phyloP scores from a whole-genome alignment of 2,797 vertebrate species.

The Enteromius thamalakanensis region DNA sequence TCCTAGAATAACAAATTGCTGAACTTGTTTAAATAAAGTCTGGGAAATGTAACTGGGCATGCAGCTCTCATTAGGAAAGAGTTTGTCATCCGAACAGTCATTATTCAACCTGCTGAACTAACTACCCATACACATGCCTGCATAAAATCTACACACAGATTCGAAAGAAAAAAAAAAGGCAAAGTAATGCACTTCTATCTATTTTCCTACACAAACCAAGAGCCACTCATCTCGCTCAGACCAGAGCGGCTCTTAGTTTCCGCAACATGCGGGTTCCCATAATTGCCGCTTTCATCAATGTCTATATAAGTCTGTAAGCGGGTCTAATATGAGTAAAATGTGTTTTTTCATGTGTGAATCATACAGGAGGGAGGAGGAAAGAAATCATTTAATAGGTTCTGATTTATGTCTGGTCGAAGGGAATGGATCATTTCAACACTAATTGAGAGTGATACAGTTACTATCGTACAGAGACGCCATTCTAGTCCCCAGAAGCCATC shows the following conservation, averaged over 20 bases:
- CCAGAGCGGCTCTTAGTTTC: conserved; percentile 10
- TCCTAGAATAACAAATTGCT: conserved; percentile 76
- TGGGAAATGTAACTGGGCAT: conserved; percentile 69
- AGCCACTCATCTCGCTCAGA: neutral
- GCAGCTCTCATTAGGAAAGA: conserved; percentile 70
- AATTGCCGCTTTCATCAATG: conserved; percentile 75
- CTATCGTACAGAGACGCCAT: conserved; percentile 75
- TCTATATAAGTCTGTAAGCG: conserved; percentile 73
- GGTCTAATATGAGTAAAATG: conserved; percentile 68
- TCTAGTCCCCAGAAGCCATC: conserved; percentile 73
- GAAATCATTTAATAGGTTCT: conserved; percentile 64
- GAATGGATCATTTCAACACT: conserved; percentile 75
- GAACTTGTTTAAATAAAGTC: conserved; percentile 76
- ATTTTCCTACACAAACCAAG: conserved; percentile 10
- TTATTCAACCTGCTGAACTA: conserved; percentile 47
- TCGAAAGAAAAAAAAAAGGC: neutral
- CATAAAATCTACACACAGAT: conserved; percentile 36
- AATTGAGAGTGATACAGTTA: conserved; percentile 79
- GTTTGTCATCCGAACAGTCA: conserved; percentile 56
- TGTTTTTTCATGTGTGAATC: conserved; percentile 74
- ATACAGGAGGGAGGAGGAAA: conserved; percentile 60
- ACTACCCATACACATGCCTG: conserved; percentile 43
- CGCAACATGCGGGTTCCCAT: conserved; percentile 41
- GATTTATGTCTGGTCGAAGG: conserved; percentile 69
- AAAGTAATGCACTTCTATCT: neutral